Evolutionary conservation across 2,888 invertebrate genomes (phyloP), one percentile per base, ranked within the genome.

Genomic region (Drosophila nr. medialis): DNA sequence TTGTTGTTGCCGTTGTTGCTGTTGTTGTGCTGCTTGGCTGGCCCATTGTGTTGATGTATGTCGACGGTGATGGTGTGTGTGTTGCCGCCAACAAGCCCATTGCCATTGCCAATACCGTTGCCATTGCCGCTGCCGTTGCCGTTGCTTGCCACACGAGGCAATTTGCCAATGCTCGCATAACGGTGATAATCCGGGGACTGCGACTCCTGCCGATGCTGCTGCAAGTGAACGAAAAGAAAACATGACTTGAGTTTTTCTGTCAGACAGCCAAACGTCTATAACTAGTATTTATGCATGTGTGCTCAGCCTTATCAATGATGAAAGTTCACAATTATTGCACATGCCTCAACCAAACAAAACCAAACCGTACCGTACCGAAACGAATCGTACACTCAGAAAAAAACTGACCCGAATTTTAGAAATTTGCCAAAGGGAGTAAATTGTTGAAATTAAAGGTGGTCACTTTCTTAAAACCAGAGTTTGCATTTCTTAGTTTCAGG

Each of bases 121-220:
- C 59, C 64, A 11, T 69, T 72, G 50, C 64, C 70, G 48, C 73
- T 85, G 36, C 56, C 62, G 11, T 65, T 72, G 50, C 65, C 86
- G 51, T 67, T 36, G 83, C 61, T 34, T n/a, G 80, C 65, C 63
- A 89, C 90, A 81, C 91, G 92, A 50, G 92, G 89, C 79, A 90
- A 83, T 83, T 92, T 92, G 74, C 91, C 89, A 90, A 90, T 90
- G 83, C 91, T 91, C 51, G 92, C 87, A 87, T 92, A 91, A 79
- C 92, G 90, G 72, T 92, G 91, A 83, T 91, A 91, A 75, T 93
- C 93, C 71, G 93, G 93, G 60, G 93, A 93, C 89, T 92, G 90
- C 63, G 91, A 91, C 80, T 92, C 92, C 86, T 92, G 93, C 60
- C 93, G 93, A 83, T 92, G 90, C 74, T 91, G 91, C 92, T 91